A percentile compares a stretch with the other conserved stretches of the same genome.
phyloP scores from a whole-genome alignment of 1,140 invertebrate genomes.

The Reticulitermes speratus region DNA sequence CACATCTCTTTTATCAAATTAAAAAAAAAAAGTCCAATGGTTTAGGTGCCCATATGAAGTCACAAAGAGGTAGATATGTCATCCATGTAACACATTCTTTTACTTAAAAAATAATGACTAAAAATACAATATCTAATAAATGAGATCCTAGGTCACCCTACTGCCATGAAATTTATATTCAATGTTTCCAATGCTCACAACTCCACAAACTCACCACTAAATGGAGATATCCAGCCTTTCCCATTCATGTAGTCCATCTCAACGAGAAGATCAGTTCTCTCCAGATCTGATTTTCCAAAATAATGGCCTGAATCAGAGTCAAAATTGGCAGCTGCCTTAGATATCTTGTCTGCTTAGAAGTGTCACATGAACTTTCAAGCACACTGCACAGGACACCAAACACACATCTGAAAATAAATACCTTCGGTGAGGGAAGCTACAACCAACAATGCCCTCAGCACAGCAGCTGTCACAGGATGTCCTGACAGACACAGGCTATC shows the following conservation, averaged over 20 bases:
- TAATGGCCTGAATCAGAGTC: background rate
- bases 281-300: slow-evolving; percentile 39
- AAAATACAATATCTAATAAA: too few species aligned
- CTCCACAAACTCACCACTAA: slow-evolving; percentile 26
- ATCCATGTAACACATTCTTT: too few species aligned
- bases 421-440: too few species aligned
- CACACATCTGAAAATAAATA: too few species aligned
- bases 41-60: too few species aligned
- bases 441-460: too few species aligned
- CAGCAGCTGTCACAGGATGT: too few species aligned
- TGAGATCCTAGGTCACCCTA: background rate
- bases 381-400: background rate
- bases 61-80: too few species aligned
- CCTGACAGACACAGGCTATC: too few species aligned
- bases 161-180: background rate
- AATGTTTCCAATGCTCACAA: background rate
- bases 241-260: slow-evolving; percentile 45
- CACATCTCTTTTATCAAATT: too few species aligned
- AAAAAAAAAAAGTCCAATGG: too few species aligned
- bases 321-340: background rate
- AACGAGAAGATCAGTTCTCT: slow-evolving; percentile 43
- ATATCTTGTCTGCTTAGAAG: background rate
- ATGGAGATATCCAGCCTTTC: slow-evolving; percentile 38
- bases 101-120: background rate
- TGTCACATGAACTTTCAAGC: background rate